phyloP scores from a whole-genome alignment of 1,140 invertebrate genomes.

The Pogonus chalceus region DNA sequence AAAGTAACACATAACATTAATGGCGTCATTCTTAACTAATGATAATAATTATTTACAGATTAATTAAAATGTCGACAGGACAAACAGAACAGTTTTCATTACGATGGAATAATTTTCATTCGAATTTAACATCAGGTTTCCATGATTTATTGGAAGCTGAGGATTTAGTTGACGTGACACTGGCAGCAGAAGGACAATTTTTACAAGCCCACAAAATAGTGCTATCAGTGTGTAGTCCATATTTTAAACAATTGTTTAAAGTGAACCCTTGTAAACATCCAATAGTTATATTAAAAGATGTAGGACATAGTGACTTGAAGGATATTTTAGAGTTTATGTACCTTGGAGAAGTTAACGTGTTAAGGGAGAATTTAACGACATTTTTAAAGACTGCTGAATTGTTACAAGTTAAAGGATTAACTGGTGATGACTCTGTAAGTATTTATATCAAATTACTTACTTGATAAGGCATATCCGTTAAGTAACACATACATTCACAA shows the following conservation, averaged over 20 bases:
- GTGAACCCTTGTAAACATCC: slow-evolving; percentile 40
- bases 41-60: neutral
- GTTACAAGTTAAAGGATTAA: slow-evolving; percentile 78
- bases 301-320: slow-evolving; percentile 62
- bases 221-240: slow-evolving; percentile 60
- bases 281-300: slow-evolving; percentile 71
- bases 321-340: slow-evolving; percentile 78
- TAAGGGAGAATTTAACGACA: slow-evolving; percentile 74
- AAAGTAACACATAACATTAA: neutral
- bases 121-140: slow-evolving; percentile 49
- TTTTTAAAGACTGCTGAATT: slow-evolving; percentile 81
- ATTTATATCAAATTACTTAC: slow-evolving; percentile 8
- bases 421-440: slow-evolving; percentile 38
- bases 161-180: slow-evolving; percentile 61
- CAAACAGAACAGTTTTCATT: slow-evolving; percentile 48
- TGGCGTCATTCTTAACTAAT: neutral
- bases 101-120: slow-evolving; percentile 57
- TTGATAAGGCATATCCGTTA: neutral
- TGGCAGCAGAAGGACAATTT: slow-evolving; percentile 58
- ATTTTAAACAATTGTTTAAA: slow-evolving; percentile 60
- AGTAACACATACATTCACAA: no score
- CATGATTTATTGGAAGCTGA: slow-evolving; percentile 50
- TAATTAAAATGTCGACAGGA: slow-evolving; percentile 22
- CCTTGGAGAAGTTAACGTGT: slow-evolving; percentile 82
- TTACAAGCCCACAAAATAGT: slow-evolving; percentile 63